These are phyloP conservation scores for Carcinoscorpius rotundicauda DNA, from an alignment of 1,140 invertebrate species.

Conservation along the genomic window DNA sequence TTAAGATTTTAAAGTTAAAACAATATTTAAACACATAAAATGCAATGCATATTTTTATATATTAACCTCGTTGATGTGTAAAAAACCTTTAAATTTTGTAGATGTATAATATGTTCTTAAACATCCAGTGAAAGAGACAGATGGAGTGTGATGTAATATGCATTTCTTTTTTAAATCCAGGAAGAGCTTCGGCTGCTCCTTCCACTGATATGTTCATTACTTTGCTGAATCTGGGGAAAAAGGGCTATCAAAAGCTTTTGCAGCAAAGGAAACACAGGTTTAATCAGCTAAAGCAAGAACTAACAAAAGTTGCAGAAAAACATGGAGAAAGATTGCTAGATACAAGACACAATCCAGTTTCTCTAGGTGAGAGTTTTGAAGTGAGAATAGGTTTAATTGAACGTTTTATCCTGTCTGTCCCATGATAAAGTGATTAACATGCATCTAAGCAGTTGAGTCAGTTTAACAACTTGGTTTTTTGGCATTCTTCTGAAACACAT, in stretches of 20 bases:
- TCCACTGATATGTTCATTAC: conserved; percentile 70
- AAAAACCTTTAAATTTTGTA: conserved; percentile 2
- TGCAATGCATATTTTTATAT: no score
- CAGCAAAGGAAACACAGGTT: conserved; percentile 52
- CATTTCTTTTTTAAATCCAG: conserved; percentile 46
- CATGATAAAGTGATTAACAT: no score
- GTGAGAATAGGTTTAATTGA: no score
- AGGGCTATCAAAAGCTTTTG: conserved; percentile 51
- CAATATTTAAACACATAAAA: no score
- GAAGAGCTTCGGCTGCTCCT: conserved; percentile 58
- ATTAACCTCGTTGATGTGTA: background rate
- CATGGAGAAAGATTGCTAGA: conserved; percentile 51
- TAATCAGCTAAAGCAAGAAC: conserved; percentile 45
- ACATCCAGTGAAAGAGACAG: background rate
- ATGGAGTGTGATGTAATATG: conserved; percentile 3
- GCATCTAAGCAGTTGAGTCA: no score
- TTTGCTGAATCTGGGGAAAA: conserved; percentile 54
- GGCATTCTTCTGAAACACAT: no score
- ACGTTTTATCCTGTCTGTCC: no score
- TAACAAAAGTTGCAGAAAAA: conserved; percentile 45
- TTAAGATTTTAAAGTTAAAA: no score
- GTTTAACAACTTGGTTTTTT: no score
- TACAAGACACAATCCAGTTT: conserved; percentile 58
- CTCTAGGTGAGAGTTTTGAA: conserved; percentile 42
- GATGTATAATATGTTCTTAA: background rate